Evolutionary conservation across 2,888 invertebrate genomes (phyloP), one percentile per base, ranked within the genome.

Genomic region (Sipha maydis): DNA sequence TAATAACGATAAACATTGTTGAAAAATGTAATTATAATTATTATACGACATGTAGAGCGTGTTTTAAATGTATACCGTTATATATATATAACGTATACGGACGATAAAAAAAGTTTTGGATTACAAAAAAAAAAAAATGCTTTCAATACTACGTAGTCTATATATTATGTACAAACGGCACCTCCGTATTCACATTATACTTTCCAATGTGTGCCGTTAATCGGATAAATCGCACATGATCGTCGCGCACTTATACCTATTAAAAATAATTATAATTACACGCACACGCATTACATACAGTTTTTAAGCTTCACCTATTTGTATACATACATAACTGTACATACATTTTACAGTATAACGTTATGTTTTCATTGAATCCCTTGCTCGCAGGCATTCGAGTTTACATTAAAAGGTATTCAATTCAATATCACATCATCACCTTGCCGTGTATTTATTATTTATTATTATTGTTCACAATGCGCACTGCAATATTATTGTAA

Each of bases 211-310:
- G 48, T 41, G 48, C 76, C 76, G 48, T 48, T 77, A 77, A 28
- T 77, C 48, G 76, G 76, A 77, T 77, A 48, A 48, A 77, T 77
- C 76, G 28, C 19, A 7, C 76, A 48, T 77, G 76, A 17, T 77
- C 41, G 76, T 77, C 76, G 8, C 19, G 48, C 41, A 77, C 19
- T 3, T 77, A 28, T 25, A 77, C 19, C 8, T 77, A 28, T 25
- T n/a, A 19, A 28, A 77, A 19, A 19, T 77, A 8, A 41, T 9
- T 41, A 41, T 41, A 41, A 41, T 19, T 3, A 76, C n/a, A 14
- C 25, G n/a, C 28, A 3, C 19, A 48, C n/a, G 48, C n/a, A 17
- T 76, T n/a, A 1, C 1, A n/a, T 28, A 48, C n/a, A 76, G 48
- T 48, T 48, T 48, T 48, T 48, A 14, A 48, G 48, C 19, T 77